Evolutionary conservation across 2,113 vertebrate species (phyloP).

Genomic region (Myotis yumanensis): DNA sequence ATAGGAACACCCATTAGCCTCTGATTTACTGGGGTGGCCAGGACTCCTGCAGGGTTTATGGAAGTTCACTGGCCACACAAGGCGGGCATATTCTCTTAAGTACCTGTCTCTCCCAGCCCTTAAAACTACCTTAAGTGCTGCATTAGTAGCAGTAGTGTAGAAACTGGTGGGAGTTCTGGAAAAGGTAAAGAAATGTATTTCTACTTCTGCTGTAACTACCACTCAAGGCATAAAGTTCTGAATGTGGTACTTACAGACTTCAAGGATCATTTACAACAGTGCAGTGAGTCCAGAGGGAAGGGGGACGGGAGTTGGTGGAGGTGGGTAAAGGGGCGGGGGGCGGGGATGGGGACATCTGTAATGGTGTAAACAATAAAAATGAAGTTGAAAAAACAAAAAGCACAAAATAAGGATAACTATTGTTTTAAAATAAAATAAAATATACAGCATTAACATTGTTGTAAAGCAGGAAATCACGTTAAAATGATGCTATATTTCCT

Average conservation of each 20-base stretch:
- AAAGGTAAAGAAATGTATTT: constrained; percentile 71
- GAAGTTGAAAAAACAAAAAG: no score
- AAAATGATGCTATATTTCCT: neutral
- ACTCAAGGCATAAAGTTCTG: constrained; percentile 53
- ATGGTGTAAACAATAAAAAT: no score
- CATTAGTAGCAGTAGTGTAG: constrained; percentile 64
- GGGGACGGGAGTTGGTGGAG: no score
- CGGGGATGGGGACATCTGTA: no score
- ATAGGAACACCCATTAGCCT: no score
- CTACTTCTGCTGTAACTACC: constrained; percentile 46
- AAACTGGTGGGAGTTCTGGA: constrained; percentile 66
- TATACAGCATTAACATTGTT: constrained; percentile 51
- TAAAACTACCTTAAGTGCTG: constrained; percentile 74
- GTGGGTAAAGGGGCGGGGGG: no score
- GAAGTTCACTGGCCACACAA: constrained; percentile 71
- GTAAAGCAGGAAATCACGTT: constrained; percentile 31
- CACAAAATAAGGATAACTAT: no score
- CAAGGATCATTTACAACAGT: constrained; percentile 72
- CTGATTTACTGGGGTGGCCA: neutral
- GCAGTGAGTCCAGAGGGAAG: no score
- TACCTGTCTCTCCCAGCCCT: constrained; percentile 63
- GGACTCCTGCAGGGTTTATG: constrained; percentile 59
- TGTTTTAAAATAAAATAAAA: constrained; percentile 40
- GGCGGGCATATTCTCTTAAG: constrained; percentile 72
- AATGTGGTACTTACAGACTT: constrained; percentile 68